Evolutionary conservation across 2,888 invertebrate species (phyloP).

Genomic region (Gymnoscelis rufifasciata): DNA sequence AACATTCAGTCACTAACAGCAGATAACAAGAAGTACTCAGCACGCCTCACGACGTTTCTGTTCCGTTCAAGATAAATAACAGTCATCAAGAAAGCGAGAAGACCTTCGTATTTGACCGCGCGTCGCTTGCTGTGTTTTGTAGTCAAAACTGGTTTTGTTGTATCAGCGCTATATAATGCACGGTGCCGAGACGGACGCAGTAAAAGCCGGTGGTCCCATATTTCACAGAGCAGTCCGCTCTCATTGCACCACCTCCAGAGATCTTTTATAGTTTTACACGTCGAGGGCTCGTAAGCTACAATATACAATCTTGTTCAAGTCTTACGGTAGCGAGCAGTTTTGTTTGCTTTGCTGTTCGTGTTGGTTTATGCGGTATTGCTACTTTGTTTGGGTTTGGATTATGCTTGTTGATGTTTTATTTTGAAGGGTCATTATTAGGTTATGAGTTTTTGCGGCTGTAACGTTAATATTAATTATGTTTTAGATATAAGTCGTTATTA

Average conservation of each 20-base stretch:
- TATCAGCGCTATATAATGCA: constrained; percentile 31
- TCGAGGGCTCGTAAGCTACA: constrained; percentile 33
- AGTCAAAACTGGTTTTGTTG: no score
- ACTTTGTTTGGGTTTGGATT: background rate
- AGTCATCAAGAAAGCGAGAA: no score
- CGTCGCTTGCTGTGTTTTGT: no score
- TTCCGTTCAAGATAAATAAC: no score
- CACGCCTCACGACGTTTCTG: no score
- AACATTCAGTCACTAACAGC: no score
- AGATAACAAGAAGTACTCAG: no score
- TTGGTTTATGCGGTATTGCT: constrained; percentile 17
- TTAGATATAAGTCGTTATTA: no score
- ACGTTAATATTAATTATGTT: no score
- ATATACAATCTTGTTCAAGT: constrained; percentile 32
- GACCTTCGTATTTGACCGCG: no score
- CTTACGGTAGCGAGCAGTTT: constrained; percentile 18
- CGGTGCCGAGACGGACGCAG: constrained; percentile 38
- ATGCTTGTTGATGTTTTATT: background rate
- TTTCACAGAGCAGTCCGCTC: constrained; percentile 51
- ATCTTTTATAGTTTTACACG: constrained; percentile 53
- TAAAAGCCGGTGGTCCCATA: constrained; percentile 68
- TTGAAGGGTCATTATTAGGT: no score
- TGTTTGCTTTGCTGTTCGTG: constrained; percentile 13
- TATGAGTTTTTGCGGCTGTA: no score
- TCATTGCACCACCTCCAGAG: constrained; percentile 46